Evolutionary conservation across 2,113 vertebrate genomes (phyloP).

Genomic region (Prolemur simus): DNA sequence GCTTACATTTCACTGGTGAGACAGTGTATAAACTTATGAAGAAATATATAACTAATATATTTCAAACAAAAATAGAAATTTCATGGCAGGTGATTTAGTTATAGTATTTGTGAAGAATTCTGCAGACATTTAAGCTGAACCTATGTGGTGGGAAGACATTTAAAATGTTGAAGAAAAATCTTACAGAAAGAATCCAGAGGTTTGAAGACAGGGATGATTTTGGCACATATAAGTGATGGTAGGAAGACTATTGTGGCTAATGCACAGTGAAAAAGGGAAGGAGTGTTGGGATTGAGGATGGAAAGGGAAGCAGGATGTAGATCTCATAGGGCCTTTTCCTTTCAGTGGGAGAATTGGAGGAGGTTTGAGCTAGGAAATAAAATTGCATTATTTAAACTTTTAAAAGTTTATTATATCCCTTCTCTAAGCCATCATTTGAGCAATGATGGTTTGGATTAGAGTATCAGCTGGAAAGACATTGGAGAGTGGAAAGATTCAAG

Average conservation of each 20-base stretch:
- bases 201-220: not conserved
- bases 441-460: not conserved
- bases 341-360: not conserved
- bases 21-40: not conserved
- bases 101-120: not conserved
- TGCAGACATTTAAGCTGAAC: not conserved
- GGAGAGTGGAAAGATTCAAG: not conserved
- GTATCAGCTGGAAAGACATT: not conserved
- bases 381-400: not conserved
- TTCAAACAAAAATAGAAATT: not conserved
- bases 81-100: not conserved
- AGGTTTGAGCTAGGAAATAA: not conserved
- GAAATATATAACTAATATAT: not conserved
- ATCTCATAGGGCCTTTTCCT: not conserved
- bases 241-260: not conserved
- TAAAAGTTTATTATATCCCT: not conserved
- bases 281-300: not conserved
- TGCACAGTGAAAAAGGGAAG: not conserved
- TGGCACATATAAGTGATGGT: too few species aligned
- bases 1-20: not conserved
- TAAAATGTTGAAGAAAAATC: not conserved
- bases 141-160: not conserved
- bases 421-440: not conserved
- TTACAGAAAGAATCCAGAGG: not conserved
- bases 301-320: not conserved